Conservation (phyloP, 2,888 invertebrate species). For the Campoplex nolae region DNA sequence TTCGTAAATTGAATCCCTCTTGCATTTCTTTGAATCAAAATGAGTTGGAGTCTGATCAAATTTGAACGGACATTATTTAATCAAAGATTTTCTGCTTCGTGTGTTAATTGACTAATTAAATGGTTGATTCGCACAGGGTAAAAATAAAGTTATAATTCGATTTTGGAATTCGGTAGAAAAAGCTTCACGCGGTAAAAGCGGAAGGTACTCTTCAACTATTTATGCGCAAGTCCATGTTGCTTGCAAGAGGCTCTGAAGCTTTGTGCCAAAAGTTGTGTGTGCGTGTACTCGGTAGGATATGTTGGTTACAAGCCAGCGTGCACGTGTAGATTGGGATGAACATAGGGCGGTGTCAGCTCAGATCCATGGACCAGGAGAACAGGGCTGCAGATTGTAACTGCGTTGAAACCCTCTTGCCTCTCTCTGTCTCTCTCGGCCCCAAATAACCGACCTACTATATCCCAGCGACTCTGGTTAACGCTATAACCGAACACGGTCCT, state of each 20-base stretch:
- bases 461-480: constrained; percentile 32
- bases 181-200: neutral
- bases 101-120: neutral
- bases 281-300: neutral
- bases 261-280: neutral
- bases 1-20: neutral
- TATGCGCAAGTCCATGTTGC: neutral
- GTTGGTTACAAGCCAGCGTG: constrained; percentile 23
- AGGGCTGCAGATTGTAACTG: constrained; percentile 62
- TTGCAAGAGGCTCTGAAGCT: neutral
- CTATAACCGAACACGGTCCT: constrained; percentile 74
- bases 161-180: neutral
- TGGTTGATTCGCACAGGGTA: neutral
- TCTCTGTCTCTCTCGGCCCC: neutral
- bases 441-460: neutral
- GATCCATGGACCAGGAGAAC: constrained; percentile 74
- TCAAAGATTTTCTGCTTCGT: neutral
- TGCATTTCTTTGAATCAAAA: neutral
- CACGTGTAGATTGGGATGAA: constrained; percentile 75
- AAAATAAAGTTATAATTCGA: neutral
- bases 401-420: constrained; percentile 64
- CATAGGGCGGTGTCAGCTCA: constrained; percentile 78
- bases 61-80: neutral
- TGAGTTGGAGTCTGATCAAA: neutral
- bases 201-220: neutral